Evolutionary conservation across 2,113 vertebrate species (phyloP).

Genomic region (Notechis scutatus): DNA sequence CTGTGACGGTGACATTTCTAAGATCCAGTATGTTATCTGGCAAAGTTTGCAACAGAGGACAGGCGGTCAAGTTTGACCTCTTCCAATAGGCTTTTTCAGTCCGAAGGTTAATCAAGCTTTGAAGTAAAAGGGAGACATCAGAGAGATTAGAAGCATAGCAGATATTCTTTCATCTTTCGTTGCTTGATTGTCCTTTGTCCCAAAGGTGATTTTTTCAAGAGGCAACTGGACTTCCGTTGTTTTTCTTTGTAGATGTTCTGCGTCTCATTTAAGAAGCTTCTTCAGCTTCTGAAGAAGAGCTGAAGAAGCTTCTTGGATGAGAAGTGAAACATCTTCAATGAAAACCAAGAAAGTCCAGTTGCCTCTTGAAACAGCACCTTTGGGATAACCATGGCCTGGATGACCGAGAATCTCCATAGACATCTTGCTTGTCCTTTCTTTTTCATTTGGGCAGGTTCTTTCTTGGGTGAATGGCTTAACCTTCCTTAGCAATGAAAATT

Average conservation of each 20-base stretch:
- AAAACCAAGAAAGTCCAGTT: no score
- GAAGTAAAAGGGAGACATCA: slow-evolving; percentile 23
- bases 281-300: no score
- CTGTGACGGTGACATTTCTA: slow-evolving; percentile 70
- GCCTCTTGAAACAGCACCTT: no score
- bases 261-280: no score
- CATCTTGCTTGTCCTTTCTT: neutral
- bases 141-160: neutral
- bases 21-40: slow-evolving; percentile 74
- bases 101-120: slow-evolving; percentile 59
- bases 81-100: slow-evolving; percentile 71
- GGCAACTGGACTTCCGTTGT: no score
- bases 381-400: no score
- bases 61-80: slow-evolving; percentile 69
- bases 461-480: neutral
- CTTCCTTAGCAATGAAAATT: neutral
- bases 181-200: neutral
- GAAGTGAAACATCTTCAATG: no score
- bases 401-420: no score
- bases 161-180: neutral
- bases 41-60: slow-evolving; percentile 63
- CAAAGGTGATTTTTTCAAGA: no score
- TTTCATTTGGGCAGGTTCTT: neutral
- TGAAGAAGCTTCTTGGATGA: no score
- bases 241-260: no score